Base-by-base conservation (phyloP, 2,888 invertebrate species). In the Disparrhopalites patrizii region DNA sequence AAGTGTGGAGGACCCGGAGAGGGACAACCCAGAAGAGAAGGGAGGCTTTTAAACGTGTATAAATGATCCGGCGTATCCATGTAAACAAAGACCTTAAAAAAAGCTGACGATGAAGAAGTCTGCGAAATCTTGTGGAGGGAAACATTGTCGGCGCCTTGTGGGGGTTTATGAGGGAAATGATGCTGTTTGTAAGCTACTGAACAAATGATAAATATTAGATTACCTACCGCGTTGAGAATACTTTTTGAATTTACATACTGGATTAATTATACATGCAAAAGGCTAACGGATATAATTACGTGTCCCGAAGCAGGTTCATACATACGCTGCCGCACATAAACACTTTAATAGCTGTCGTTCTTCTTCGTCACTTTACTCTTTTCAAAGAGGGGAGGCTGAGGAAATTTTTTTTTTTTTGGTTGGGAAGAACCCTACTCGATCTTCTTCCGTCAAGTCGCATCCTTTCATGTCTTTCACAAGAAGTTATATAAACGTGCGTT, bases 211-310 rank as follows among this genome's bases (percentile, higher is more conserved):
- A 56, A 20, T 36, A 33, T 33, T 18, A 8, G 56, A 54, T 62
- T 52, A 62, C 62, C 62, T 36, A 62, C 62, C 62, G 51, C 62
- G 54, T 62, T 50, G 62, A 40, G 27, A 62, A 51, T 31, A 36
- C 25, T 30, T n/a, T n/a, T n/a, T 36, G 23, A 36, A 62, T 62
- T 62, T 62, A 54, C 62, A 62, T 62, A 54, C 40, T 30, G 25
- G 62, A 62, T 62, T 62, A 62, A 62, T 62, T 51, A 54, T 27
- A 54, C 25, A 33, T 33, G 23, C 36, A 56, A 47, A n/a, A n/a
- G n/a, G n/a, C n/a, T n/a, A n/a, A n/a, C n/a, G 47, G 47, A 47
- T 47, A 47, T 47, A 47, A 47, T 47, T 47, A 47, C 47, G 18
- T 33, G 38, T 56, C 36, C 31, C 38, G 31, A 56, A 56, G 36